A percentile compares a stretch with the other conserved stretches of the same genome.
Conservation (phyloP, 1,140 invertebrate genomes). For the Colletes latitarsis region DNA sequence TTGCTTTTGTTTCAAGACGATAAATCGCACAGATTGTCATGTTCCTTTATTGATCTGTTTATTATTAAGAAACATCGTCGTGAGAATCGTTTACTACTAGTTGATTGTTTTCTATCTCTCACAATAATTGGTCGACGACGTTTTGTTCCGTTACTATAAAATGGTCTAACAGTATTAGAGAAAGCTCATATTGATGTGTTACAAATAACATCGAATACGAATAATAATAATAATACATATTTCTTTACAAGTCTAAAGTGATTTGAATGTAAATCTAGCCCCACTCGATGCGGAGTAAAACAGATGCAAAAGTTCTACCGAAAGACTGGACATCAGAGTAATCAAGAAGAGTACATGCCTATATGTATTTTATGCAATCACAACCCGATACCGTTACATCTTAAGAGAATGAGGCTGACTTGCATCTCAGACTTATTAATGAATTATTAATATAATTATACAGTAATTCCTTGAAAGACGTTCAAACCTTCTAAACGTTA, state of each 20-base stretch:
- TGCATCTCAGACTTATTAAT: conserved; percentile 69
- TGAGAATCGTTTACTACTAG: conserved; percentile 9
- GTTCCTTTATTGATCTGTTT: conserved; percentile 37
- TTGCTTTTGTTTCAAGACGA: conserved; percentile 43
- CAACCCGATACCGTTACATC: conserved; percentile 67
- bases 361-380: conserved; percentile 73
- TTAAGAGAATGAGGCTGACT: conserved; percentile 71
- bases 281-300: conserved; percentile 30
- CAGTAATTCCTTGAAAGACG: too few species aligned
- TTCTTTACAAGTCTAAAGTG: conserved; percentile 22
- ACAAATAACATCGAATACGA: conserved; percentile 3
- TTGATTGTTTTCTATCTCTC: conserved; percentile 6
- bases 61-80: conserved; percentile 1
- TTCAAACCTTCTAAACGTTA: too few species aligned
- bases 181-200: conserved; percentile 26
- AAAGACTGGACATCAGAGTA: conserved; percentile 71
- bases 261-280: conserved; percentile 47
- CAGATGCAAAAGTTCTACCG: conserved; percentile 60
- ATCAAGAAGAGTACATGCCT: conserved; percentile 62
- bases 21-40: conserved; percentile 45
- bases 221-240: neutral
- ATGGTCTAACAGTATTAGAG: conserved; percentile 48
- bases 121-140: conserved; percentile 13
- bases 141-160: conserved; percentile 23
- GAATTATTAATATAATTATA: conserved; percentile 61